Percentiles rank a stretch among this genome's conserved stretches.
phyloP scores from a whole-genome alignment of 2,888 invertebrate species.

The Sinodicranocentrus sp. region DNA sequence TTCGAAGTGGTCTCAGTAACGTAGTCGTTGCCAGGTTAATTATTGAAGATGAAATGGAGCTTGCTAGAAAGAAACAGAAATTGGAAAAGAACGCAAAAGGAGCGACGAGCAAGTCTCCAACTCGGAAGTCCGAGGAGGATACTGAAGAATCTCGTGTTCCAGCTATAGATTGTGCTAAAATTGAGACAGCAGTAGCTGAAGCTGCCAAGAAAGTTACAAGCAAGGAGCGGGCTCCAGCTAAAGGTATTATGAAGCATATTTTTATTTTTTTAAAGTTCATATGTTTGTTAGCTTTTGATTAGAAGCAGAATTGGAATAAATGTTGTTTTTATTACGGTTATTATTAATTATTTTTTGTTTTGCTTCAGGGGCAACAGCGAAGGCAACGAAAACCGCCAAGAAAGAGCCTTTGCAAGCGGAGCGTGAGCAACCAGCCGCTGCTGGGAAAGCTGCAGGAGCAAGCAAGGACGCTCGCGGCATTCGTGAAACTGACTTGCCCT shows the following conservation, averaged over 20 bases:
- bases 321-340: too few species aligned
- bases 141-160: conserved; percentile 25
- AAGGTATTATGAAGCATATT: conserved; percentile 46
- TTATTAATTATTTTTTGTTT: too few species aligned
- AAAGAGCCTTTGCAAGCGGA: conserved; percentile 12
- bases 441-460: conserved; percentile 23
- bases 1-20: conserved; percentile 82
- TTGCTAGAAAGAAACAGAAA: conserved; percentile 72
- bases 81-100: conserved; percentile 10
- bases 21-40: conserved; percentile 75
- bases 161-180: conserved; percentile 33
- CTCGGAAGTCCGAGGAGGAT: conserved; percentile 45
- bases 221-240: conserved; percentile 41
- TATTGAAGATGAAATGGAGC: conserved; percentile 76
- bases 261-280: background rate
- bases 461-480: conserved; percentile 44
- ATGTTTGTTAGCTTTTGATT: background rate
- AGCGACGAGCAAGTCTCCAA: conserved; percentile 38
- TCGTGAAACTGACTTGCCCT: conserved; percentile 83
- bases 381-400: conserved; percentile 12
- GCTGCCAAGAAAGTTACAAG: conserved; percentile 55
- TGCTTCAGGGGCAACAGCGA: conserved; percentile 8
- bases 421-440: background rate
- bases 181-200: conserved; percentile 41
- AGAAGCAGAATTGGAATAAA: too few species aligned